phyloP scores from a whole-genome alignment of 2,113 vertebrate genomes.

The Corythoichthys haematopterus region DNA sequence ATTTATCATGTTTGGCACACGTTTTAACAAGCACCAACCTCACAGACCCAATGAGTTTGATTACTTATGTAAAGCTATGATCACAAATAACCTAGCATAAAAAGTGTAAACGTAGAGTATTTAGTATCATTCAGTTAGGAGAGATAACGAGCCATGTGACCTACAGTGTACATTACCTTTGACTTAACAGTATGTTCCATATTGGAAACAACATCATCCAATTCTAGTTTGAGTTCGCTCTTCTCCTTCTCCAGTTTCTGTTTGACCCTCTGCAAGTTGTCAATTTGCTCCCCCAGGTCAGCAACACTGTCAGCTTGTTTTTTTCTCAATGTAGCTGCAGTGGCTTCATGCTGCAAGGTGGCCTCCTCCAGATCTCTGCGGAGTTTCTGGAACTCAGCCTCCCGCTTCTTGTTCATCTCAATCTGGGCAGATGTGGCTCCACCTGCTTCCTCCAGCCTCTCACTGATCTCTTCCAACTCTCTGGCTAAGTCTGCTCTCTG shows the following conservation, averaged over 20 bases:
- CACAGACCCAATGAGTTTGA: too few species aligned
- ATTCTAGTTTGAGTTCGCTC: slow-evolving; percentile 62
- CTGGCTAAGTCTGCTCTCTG: slow-evolving; percentile 66
- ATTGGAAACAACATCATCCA: slow-evolving; percentile 64
- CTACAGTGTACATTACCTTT: slow-evolving; percentile 59
- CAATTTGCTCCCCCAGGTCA: slow-evolving; percentile 71
- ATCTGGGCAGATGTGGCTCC: slow-evolving; percentile 61
- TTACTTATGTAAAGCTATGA: too few species aligned
- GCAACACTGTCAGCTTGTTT: slow-evolving; percentile 73
- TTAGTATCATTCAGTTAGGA: background rate
- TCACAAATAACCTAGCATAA: too few species aligned
- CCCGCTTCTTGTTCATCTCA: slow-evolving; percentile 80
- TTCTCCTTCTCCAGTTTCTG: slow-evolving; percentile 71
- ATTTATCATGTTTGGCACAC: too few species aligned
- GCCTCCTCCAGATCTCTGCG: slow-evolving; percentile 81
- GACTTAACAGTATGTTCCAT: slow-evolving; percentile 76
- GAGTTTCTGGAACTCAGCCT: slow-evolving; percentile 80
- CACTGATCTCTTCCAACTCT: slow-evolving; percentile 61
- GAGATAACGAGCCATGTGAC: background rate
- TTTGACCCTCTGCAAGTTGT: slow-evolving; percentile 69
- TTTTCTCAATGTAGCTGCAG: slow-evolving; percentile 68
- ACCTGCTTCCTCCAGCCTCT: slow-evolving; percentile 61
- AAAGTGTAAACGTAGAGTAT: too few species aligned
- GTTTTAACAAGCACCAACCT: too few species aligned
- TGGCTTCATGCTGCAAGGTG: slow-evolving; percentile 75